Evolutionary conservation across 2,797 vertebrate species (phyloP).

Genomic region (Danionella dracula): DNA sequence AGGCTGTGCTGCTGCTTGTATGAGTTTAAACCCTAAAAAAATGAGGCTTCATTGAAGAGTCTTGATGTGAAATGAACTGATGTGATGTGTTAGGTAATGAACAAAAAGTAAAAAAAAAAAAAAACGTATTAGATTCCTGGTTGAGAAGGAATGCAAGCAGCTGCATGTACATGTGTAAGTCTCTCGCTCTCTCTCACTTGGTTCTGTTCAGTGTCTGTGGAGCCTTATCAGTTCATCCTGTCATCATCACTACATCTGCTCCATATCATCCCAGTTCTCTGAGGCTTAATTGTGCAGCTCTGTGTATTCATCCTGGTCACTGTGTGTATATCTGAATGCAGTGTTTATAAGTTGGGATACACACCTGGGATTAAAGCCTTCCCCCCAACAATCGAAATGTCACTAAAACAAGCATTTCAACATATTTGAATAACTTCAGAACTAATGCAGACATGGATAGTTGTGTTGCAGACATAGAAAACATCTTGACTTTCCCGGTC

Average conservation of each 20-base stretch:
- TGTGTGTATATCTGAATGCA: constrained; percentile 18
- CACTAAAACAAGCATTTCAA: too few relatives aligned
- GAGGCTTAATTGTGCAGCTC: constrained; percentile 9
- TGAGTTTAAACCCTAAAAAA: too few relatives aligned
- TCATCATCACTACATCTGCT: constrained; percentile 46
- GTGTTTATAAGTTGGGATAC: neutral
- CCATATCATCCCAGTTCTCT: constrained; percentile 26
- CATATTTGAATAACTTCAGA: too few relatives aligned
- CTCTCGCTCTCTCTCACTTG: constrained; percentile 1
- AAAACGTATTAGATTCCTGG: neutral
- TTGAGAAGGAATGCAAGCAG: constrained; percentile 1
- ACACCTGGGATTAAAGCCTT: neutral
- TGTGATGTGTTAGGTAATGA: too few relatives aligned
- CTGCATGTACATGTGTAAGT: neutral
- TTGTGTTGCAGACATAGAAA: too few relatives aligned
- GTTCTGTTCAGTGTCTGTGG: constrained; percentile 35
- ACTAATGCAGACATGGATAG: too few relatives aligned
- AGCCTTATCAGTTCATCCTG: constrained; percentile 35
- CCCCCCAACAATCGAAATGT: too few relatives aligned
- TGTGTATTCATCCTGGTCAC: constrained; percentile 19
- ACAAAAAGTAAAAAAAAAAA: too few relatives aligned
- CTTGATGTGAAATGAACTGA: too few relatives aligned
- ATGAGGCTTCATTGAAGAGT: too few relatives aligned
- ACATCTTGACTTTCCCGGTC: too few relatives aligned
- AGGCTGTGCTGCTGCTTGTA: too few relatives aligned